These are phyloP conservation scores for Chiroxiphia lanceolata DNA, from an alignment of 2,797 vertebrate genomes.

Conservation along the genomic window DNA sequence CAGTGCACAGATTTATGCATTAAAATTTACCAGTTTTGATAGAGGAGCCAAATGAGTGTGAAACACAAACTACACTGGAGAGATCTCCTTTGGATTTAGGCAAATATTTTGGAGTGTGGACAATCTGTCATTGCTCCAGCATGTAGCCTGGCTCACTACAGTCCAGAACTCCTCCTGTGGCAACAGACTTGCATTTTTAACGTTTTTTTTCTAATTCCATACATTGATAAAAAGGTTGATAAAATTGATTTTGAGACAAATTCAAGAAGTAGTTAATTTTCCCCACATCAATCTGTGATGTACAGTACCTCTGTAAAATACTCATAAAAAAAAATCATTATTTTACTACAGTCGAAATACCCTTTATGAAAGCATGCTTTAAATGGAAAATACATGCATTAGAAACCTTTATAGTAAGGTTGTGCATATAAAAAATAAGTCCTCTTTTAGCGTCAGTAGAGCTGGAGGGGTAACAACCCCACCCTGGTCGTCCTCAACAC, in stretches of 20 bases:
- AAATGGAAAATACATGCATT: background rate
- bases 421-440: background rate
- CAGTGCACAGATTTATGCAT: background rate
- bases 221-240: background rate
- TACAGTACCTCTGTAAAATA: background rate
- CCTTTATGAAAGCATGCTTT: background rate
- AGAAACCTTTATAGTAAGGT: background rate
- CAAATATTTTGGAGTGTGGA: background rate
- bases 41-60: background rate
- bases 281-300: fast-evolving
- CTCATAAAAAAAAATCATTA: background rate
- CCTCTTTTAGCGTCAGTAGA: background rate
- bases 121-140: background rate
- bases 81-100: background rate
- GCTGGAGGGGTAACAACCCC: background rate
- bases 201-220: background rate
- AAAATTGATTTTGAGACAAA: background rate
- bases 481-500: background rate
- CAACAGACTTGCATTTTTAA: background rate
- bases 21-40: background rate
- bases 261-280: background rate
- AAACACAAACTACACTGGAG: background rate
- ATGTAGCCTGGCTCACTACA: background rate
- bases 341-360: background rate
- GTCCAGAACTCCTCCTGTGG: background rate